Base-by-base conservation (phyloP, 2,113 vertebrate genomes). In the Carassius gibelio region DNA sequence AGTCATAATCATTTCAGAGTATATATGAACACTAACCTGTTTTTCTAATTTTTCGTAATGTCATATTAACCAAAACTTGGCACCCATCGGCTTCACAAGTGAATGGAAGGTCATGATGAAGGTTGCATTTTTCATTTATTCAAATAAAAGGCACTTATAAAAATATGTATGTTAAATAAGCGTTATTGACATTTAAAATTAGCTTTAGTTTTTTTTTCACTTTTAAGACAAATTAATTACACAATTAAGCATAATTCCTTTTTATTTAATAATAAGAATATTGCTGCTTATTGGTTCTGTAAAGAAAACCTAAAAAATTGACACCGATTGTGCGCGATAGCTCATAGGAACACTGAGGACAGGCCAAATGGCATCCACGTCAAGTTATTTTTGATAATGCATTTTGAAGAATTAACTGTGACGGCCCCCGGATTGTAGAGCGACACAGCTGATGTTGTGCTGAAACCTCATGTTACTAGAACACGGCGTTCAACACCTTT, bases 381-480 rank as follows among this genome's bases (percentile, higher is more conserved):
- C 5, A 21, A 59, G 19, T 59, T 21, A 59, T 59, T 59, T 59
- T 21, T 57, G 2, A 57, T 57, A 57, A 57, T 21, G 55, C 55
- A 8, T 59, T 59, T 61, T n/a, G 19, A 61, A 61, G 8, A n/a
- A 61, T 61, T 21, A 61, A n/a, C 57, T n/a, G 57, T 61, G 9
- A 34, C 14, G 8, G 17, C 1, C 0, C 1, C 48, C 8, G 26
- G 30, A 0, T 76, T 55, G 48, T 34, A 17, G 34, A 38, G 68
- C 4, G 48, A 52, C 30, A 8, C 48, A 57, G 62, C 23, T 69
- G 8, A 69, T 50, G 62, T 34, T 38, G 59, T 64, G 52, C 62
- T 84, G 36, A 75, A 50, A 66, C 55, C 62, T 69, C 59, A 78
- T 76, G 45, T 85, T 76, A 55, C 75, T n/a, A 19, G 61, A 34